A percentile compares a stretch with the other conserved stretches of the same genome.
Evolutionary conservation across 2,888 invertebrate species (phyloP).

Genomic region (Prosapia bicincta): DNA sequence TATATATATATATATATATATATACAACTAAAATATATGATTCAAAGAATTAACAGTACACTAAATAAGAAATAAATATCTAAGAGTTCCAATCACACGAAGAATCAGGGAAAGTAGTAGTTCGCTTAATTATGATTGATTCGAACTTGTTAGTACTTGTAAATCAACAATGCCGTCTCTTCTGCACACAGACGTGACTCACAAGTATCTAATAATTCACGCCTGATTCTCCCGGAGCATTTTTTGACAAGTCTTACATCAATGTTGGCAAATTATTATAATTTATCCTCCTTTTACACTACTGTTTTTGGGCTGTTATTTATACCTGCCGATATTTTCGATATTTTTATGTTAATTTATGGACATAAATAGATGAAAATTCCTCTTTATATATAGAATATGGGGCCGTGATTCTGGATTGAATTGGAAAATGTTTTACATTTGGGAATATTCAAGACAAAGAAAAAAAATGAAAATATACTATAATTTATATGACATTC

Average conservation of each 20-base stretch:
- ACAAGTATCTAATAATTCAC: conserved; percentile 30
- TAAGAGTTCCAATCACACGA: no score
- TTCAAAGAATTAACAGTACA: no score
- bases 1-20: no score
- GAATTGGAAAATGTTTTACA: no score
- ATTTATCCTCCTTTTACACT: conserved; percentile 46
- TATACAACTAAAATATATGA: no score
- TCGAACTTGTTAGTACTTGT: neutral
- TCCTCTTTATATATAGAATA: no score
- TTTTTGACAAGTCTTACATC: conserved; percentile 31
- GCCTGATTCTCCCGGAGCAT: conserved; percentile 24
- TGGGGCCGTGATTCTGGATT: no score
- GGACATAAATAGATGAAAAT: conserved; percentile 44
- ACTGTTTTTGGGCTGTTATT: conserved; percentile 39
- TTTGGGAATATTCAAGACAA: no score
- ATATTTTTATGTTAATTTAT: conserved; percentile 45
- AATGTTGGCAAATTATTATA: conserved; percentile 50
- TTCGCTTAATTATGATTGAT: neutral
- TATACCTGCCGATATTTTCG: conserved; percentile 22
- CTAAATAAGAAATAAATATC: no score
- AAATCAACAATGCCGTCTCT: conserved; percentile 10
- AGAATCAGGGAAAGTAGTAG: no score
- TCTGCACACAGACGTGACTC: conserved; percentile 20
- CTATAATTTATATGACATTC: no score
- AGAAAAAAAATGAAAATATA: no score